These are phyloP conservation scores for Merops nubicus DNA, from an alignment of 2,113 vertebrate genomes.

Conservation along the genomic window DNA sequence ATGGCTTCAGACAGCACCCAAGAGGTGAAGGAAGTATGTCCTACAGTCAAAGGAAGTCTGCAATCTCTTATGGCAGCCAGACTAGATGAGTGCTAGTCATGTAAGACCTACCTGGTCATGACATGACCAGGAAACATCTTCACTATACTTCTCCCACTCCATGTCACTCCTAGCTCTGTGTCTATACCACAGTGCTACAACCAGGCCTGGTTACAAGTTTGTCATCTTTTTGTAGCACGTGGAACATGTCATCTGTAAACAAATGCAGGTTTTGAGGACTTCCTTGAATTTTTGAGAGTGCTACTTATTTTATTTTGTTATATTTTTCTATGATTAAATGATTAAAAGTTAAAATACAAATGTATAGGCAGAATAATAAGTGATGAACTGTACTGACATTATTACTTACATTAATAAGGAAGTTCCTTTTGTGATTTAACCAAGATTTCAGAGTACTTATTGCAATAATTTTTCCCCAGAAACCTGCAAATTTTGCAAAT, in stretches of 20 bases:
- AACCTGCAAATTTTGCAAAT: not conserved
- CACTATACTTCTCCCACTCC: rapidly evolving
- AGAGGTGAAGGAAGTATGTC: not conserved
- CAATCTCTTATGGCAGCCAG: not conserved
- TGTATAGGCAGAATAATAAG: not conserved
- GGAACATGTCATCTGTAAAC: not conserved
- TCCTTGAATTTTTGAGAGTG: not conserved
- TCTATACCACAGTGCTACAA: not conserved
- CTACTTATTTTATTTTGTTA: not conserved
- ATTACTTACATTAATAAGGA: not conserved
- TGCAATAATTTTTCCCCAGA: not conserved
- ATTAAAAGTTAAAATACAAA: not conserved
- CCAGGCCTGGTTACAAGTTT: not conserved
- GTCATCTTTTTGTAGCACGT: not conserved
- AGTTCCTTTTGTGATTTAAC: not conserved
- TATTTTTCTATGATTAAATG: not conserved
- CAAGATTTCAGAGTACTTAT: not conserved
- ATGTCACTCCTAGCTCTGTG: rapidly evolving
- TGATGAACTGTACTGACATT: not conserved
- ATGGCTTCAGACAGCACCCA: not conserved
- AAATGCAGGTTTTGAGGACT: not conserved
- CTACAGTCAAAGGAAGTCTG: not conserved
- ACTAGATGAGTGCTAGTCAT: not conserved
- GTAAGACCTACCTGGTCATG: not conserved
- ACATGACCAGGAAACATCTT: not conserved